These are phyloP conservation scores for Heliconius melpomene DNA, from an alignment of 1,140 invertebrate genomes.

Conservation along the genomic window DNA sequence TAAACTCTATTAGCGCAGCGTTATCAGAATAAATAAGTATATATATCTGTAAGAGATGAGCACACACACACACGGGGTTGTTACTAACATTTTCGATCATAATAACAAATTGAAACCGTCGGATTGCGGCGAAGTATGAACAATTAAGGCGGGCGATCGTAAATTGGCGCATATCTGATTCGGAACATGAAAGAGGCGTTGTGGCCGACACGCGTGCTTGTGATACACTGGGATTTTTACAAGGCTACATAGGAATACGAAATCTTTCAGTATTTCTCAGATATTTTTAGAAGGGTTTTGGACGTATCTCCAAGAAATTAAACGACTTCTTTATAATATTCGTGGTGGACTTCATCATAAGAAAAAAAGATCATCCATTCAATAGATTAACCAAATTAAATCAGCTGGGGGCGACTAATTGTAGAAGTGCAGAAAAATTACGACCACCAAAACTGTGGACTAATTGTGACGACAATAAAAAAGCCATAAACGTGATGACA, in stretches of 20 bases:
- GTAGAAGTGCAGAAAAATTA: no score
- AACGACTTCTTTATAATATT: no score
- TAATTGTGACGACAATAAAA: no score
- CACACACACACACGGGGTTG: neutral
- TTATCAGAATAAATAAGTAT: slow-evolving; percentile 4
- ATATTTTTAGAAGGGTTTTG: no score
- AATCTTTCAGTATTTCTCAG: no score
- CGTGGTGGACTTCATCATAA: no score
- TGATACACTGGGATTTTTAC: slow-evolving; percentile 27
- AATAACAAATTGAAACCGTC: slow-evolving; percentile 73
- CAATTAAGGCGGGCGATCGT: slow-evolving; percentile 73
- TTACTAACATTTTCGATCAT: slow-evolving; percentile 44
- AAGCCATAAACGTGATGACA: no score
- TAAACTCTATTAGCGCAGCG: neutral
- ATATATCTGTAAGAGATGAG: slow-evolving; percentile 12
- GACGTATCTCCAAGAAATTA: no score
- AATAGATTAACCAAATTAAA: no score
- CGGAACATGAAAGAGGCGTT: slow-evolving; percentile 75
- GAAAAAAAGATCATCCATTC: no score
- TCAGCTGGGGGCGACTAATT: no score
- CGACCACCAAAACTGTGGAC: no score
- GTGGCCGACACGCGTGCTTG: slow-evolving; percentile 33
- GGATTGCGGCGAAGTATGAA: slow-evolving; percentile 58
- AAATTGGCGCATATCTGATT: slow-evolving; percentile 71
- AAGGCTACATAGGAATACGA: neutral